Conservation (phyloP, 1,140 invertebrate species). For the Antheraea pernyi region DNA sequence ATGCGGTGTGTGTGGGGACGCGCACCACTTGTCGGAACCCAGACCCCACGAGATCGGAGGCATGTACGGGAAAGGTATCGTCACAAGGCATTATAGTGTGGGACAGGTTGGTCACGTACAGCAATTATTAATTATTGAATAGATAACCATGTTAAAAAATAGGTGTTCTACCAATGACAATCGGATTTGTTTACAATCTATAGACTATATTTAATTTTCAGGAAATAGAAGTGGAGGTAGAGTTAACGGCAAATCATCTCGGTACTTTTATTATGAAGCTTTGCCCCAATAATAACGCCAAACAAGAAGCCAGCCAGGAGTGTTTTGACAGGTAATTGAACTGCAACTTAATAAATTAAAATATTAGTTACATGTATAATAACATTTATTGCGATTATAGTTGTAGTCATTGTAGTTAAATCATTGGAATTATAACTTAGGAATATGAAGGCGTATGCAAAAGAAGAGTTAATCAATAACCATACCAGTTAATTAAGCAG, state of each 20-base stretch:
- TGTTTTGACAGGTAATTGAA: constrained; percentile 87
- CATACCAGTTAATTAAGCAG: too few relatives aligned
- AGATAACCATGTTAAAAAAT: too few relatives aligned
- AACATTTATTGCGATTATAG: too few relatives aligned
- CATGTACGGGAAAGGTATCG: constrained; percentile 90
- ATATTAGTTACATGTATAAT: too few relatives aligned
- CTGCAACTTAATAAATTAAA: neutral
- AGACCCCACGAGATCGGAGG: constrained; percentile 94
- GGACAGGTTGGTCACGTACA: constrained; percentile 83
- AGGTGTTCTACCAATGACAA: too few relatives aligned
- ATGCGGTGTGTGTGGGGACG: constrained; percentile 94
- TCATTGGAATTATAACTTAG: too few relatives aligned
- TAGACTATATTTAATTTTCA: constrained; percentile 39
- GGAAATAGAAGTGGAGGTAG: constrained; percentile 91
- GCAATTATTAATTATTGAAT: too few relatives aligned
- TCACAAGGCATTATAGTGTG: constrained; percentile 87
- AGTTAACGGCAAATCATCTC: constrained; percentile 94
- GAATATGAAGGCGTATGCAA: too few relatives aligned
- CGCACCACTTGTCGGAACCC: constrained; percentile 85
- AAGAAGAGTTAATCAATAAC: too few relatives aligned
- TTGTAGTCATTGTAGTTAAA: too few relatives aligned
- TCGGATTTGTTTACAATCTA: too few relatives aligned
- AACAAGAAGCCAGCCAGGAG: constrained; percentile 86
- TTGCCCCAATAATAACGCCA: constrained; percentile 92
- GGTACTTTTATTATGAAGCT: constrained; percentile 91